Evolutionary conservation across 2,888 invertebrate species (phyloP), one percentile per base, ranked within the genome.

Genomic region (Thyatira batis): DNA sequence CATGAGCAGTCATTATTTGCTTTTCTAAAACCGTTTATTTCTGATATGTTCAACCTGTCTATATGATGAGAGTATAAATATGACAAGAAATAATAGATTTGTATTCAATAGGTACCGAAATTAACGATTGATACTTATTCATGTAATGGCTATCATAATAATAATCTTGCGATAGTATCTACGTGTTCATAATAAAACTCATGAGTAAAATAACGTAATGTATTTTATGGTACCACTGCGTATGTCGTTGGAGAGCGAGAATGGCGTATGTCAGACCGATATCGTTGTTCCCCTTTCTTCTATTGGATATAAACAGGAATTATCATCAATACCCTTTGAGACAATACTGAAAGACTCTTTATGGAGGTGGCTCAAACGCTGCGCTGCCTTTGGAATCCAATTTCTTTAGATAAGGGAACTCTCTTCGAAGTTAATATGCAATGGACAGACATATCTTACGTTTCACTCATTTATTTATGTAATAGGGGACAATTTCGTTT

Each of bases 251-350:
- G 58, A 73, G 70, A 59, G 54, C 67, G 64, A 61, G 60, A 72
- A 73, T 71, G 53, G 67, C 66, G 67, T 74, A 73, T 70, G 75
- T 77, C 69, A 70, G 53, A 63, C 50, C 60, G 61, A 73, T 76
- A 78, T 72, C 55, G 74, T 61, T 68, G 71, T 78, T 76, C 68
- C 69, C 11, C 66, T 74, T 71, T 67, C 67, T 73, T 61, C 69
- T 74, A 79, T 78, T 74, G 71, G 70, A 76, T 69, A 82, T 84
- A 84, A 84, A 84, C 73, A 80, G 80, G 77, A 83, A 82, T 84
- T 79, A 84, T 80, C 80, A 83, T 82, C 84, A 82, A 83, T 83
- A 80, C 78, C 76, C 72, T 79, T 72, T 71, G 74, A 79, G 73
- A 76, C 80, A 76, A 79, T 79, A 76, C 76, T 74, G 74, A 75